A percentile compares a stretch with the other conserved stretches of the same genome.
These are phyloP conservation scores for Amblyjoppa proteus DNA, from an alignment of 2,888 invertebrate genomes.

Conservation along the genomic window DNA sequence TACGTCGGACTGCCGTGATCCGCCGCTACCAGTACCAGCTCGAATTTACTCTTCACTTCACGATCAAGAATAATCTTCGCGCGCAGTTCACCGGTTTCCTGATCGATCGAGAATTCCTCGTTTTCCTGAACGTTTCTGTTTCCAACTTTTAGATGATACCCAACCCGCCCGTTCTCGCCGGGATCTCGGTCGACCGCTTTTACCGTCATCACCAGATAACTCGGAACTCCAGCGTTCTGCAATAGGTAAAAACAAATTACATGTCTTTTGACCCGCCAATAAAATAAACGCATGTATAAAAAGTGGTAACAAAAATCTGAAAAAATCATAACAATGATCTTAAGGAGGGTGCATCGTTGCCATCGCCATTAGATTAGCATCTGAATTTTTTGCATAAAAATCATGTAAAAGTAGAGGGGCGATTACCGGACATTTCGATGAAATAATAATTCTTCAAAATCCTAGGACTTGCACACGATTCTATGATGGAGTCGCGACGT, in stretches of 20 bases:
- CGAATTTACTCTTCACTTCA: conserved; percentile 89
- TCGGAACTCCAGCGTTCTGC: conserved; percentile 91
- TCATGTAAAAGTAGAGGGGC: too few relatives aligned
- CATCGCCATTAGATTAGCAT: too few relatives aligned
- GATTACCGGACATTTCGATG: too few relatives aligned
- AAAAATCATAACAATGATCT: neutral
- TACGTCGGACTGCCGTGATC: conserved; percentile 94
- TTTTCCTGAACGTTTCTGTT: conserved; percentile 93
- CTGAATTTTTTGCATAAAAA: too few relatives aligned
- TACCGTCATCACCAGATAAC: conserved; percentile 92
- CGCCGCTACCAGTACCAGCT: conserved; percentile 92
- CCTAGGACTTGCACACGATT: too few relatives aligned
- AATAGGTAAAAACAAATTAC: conserved; percentile 69
- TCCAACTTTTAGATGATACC: conserved; percentile 93
- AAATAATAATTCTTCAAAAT: too few relatives aligned
- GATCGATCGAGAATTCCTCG: conserved; percentile 92
- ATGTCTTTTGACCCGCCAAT: neutral
- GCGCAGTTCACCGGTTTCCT: conserved; percentile 92
- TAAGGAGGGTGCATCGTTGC: too few relatives aligned
- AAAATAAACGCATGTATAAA: neutral
- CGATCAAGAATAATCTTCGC: conserved; percentile 93
- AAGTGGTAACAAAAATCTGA: neutral
- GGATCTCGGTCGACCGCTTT: conserved; percentile 93
- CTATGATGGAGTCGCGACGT: too few relatives aligned
- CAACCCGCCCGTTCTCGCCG: conserved; percentile 93